Evolutionary conservation across 1,140 invertebrate genomes (phyloP).

Genomic region (Drosophila burlai): DNA sequence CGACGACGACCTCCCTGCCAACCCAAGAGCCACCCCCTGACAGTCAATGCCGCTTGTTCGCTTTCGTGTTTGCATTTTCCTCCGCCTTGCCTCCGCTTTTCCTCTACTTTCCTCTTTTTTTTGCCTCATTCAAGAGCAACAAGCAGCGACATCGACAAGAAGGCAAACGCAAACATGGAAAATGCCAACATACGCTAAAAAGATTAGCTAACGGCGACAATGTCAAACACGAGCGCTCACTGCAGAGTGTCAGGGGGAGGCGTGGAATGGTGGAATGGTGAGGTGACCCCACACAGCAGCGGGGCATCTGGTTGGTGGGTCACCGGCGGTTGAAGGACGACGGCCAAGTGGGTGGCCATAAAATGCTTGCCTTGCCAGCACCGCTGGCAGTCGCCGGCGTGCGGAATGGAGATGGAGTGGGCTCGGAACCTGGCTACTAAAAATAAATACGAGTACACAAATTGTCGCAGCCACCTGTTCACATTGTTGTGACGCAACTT

Average conservation of each 20-base stretch:
- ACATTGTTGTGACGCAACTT: constrained; percentile 81
- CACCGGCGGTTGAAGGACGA: constrained; percentile 39
- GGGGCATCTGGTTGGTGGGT: constrained; percentile 43
- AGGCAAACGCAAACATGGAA: constrained; percentile 77
- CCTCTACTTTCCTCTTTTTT: constrained; percentile 56
- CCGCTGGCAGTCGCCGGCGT: constrained; percentile 30
- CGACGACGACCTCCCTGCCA: constrained; percentile 24
- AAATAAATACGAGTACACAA: constrained; percentile 83
- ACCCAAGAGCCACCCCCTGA: not conserved
- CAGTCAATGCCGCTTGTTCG: constrained; percentile 75
- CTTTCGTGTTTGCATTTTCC: constrained; percentile 78
- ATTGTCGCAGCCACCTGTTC: constrained; percentile 82
- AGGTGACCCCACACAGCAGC: constrained; percentile 25
- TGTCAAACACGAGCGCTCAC: constrained; percentile 74
- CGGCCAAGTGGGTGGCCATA: constrained; percentile 71
- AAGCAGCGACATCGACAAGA: constrained; percentile 59
- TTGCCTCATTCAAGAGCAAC: constrained; percentile 62
- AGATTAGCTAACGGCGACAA: constrained; percentile 82
- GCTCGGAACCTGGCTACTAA: constrained; percentile 65
- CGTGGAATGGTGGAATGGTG: constrained; percentile 5
- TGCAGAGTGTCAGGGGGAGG: constrained; percentile 21
- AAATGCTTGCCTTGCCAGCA: constrained; percentile 56
- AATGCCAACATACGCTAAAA: constrained; percentile 83
- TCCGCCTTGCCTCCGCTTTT: constrained; percentile 57
- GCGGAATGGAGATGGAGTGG: constrained; percentile 13